phyloP scores from a whole-genome alignment of 2,797 vertebrate species.

The Malacoctenus gilli region DNA sequence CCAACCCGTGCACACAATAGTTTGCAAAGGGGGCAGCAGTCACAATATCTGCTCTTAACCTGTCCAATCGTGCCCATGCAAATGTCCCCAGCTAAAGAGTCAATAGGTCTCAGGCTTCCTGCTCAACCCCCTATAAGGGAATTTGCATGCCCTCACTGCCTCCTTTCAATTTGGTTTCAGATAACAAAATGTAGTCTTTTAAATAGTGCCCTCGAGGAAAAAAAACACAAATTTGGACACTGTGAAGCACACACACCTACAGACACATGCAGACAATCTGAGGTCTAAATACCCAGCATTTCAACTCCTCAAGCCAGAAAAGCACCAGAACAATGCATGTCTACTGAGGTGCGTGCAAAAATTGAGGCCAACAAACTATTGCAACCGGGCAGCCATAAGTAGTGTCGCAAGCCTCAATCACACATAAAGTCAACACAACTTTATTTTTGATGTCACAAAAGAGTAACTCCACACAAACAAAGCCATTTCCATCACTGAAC shows the following conservation, averaged over 20 bases:
- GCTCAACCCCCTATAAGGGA: conserved; percentile 44
- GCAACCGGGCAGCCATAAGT: conserved; percentile 35
- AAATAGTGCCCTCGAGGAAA: conserved; percentile 69
- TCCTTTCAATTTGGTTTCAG: conserved; percentile 75
- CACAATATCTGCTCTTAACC: conserved; percentile 69
- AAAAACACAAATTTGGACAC: conserved; percentile 36
- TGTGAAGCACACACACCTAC: neutral
- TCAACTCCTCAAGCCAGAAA: conserved; percentile 36
- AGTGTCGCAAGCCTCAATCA: conserved; percentile 3
- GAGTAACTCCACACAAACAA: neutral
- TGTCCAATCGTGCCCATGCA: conserved; percentile 79
- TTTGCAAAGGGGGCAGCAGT: conserved; percentile 76
- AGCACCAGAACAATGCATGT: conserved; percentile 32
- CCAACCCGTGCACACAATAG: conserved; percentile 74
- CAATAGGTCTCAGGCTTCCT: conserved; percentile 67
- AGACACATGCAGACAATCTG: neutral
- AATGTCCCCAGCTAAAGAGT: conserved; percentile 67
- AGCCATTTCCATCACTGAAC: neutral
- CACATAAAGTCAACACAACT: conserved; percentile 6
- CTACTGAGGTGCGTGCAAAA: conserved; percentile 46
- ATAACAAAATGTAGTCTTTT: conserved; percentile 73
- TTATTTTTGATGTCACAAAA: neutral
- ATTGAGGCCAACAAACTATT: conserved; percentile 25
- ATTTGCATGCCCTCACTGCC: conserved; percentile 75
- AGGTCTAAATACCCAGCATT: neutral